Conservation (phyloP, 2,113 vertebrate genomes). For the Eurystomus gularis region DNA sequence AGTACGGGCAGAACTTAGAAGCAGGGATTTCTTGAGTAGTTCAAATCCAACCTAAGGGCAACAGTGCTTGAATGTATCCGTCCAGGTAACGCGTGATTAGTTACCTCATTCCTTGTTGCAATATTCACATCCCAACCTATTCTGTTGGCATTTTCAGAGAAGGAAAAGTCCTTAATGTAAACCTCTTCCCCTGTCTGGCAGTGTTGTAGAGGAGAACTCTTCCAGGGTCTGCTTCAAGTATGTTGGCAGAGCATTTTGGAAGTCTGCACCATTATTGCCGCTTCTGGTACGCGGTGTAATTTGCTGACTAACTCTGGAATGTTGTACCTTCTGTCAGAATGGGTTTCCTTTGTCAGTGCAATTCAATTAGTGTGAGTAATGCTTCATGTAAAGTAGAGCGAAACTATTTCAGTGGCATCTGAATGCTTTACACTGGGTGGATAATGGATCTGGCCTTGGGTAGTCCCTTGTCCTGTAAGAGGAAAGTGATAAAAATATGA, state of each 20-base stretch:
- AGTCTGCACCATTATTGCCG: background rate
- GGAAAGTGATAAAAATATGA: background rate
- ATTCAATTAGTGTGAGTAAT: background rate
- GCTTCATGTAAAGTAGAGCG: background rate
- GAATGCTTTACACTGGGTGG: background rate
- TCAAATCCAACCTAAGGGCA: background rate
- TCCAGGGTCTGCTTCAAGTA: background rate
- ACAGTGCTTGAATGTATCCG: background rate
- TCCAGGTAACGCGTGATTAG: background rate
- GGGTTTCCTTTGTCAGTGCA: background rate
- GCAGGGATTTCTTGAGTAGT: background rate
- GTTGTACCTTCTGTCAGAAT: background rate
- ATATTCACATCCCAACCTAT: background rate
- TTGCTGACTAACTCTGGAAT: conserved; percentile 11
- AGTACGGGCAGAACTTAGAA: background rate
- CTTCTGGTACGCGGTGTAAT: background rate
- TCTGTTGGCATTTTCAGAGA: background rate
- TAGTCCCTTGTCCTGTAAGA: background rate
- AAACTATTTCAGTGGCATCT: background rate
- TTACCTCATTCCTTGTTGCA: background rate
- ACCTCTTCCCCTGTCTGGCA: background rate
- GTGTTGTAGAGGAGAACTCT: background rate
- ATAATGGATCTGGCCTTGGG: background rate
- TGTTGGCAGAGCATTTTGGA: background rate
- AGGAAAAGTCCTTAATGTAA: background rate